phyloP scores from a whole-genome alignment of 2,113 vertebrate genomes.

The Trematocara unimaculatum region DNA sequence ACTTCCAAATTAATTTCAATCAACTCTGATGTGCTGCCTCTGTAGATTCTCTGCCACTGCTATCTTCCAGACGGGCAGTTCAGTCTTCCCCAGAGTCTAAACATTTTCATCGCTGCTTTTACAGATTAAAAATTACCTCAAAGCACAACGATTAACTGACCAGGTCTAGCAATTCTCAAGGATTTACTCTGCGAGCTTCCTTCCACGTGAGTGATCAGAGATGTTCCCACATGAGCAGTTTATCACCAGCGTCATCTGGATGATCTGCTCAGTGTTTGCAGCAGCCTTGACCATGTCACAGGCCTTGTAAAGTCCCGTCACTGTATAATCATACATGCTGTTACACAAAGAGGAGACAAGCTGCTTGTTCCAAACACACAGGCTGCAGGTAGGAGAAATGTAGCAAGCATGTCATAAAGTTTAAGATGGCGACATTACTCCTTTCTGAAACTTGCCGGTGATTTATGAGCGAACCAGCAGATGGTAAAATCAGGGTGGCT shows the following conservation, averaged over 20 bases:
- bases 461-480: constrained; percentile 31
- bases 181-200: not conserved
- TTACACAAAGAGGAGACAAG: not conserved
- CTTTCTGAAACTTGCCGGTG: not conserved
- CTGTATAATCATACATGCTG: constrained; percentile 17
- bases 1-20: constrained; percentile 35
- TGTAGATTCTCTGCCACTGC: not conserved
- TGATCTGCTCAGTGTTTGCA: constrained; percentile 5
- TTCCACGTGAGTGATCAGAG: not conserved
- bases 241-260: constrained; percentile 2
- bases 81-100: not conserved
- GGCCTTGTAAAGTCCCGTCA: not conserved
- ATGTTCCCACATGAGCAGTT: constrained; percentile 5
- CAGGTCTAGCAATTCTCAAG: not conserved
- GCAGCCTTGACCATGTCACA: not conserved
- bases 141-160: not conserved
- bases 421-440: not conserved
- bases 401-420: constrained; percentile 23
- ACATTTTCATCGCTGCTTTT: not conserved
- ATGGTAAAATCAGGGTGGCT: constrained; percentile 22
- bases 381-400: not conserved
- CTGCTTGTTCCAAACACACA: not conserved
- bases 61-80: not conserved
- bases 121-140: not conserved
- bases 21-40: constrained; percentile 2